These are phyloP conservation scores for Tenebrio molitor DNA, from an alignment of 1,140 invertebrate species.

Conservation along the genomic window DNA sequence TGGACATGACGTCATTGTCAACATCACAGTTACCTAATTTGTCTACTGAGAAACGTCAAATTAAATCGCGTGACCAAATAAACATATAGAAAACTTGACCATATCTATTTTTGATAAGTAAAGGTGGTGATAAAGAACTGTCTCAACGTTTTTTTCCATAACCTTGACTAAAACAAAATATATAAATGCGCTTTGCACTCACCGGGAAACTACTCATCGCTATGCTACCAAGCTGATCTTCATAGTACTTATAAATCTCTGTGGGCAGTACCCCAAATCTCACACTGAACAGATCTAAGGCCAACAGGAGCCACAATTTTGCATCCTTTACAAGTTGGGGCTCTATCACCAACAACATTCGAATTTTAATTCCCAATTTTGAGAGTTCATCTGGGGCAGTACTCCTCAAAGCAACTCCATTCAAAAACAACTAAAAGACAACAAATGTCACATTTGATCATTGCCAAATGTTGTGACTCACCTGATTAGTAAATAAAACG, in stretches of 20 bases:
- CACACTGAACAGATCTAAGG: slow-evolving; percentile 56
- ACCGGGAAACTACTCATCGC: slow-evolving; percentile 60
- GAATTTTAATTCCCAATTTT: slow-evolving; percentile 56
- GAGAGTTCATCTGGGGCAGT: slow-evolving; percentile 53
- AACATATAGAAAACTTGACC: no score
- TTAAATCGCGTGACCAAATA: no score
- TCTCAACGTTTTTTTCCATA: no score
- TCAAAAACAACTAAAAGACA: slow-evolving; percentile 60
- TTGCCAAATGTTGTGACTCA: slow-evolving; percentile 37
- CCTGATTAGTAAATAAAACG: slow-evolving; percentile 56
- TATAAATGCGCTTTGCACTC: no score
- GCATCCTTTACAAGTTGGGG: slow-evolving; percentile 50
- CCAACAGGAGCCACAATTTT: slow-evolving; percentile 60
- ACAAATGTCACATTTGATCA: slow-evolving; percentile 33
- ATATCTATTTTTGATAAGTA: no score
- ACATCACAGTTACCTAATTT: no score
- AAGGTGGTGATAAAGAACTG: no score
- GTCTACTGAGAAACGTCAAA: no score
- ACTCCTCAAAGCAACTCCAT: slow-evolving; percentile 56
- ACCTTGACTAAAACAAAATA: no score
- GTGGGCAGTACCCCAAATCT: slow-evolving; percentile 56
- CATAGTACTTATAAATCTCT: slow-evolving; percentile 60
- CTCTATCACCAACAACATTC: slow-evolving; percentile 51
- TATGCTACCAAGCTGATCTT: slow-evolving; percentile 58
- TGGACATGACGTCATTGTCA: no score